Evolutionary conservation across 2,113 vertebrate species (phyloP).

Genomic region (Panthera tigris): DNA sequence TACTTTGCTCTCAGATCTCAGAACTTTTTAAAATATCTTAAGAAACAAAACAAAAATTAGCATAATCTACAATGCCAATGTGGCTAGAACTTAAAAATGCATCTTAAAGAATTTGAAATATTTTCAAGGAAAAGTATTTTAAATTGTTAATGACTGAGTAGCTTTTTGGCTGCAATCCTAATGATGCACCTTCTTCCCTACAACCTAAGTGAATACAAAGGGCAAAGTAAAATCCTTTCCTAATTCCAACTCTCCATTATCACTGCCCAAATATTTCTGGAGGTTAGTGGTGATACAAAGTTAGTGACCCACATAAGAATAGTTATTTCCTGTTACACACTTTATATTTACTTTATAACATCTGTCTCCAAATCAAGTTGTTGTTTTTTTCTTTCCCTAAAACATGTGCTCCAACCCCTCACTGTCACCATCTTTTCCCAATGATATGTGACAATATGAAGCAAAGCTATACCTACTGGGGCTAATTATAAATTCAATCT

Average conservation of each 20-base stretch:
- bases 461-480: background rate
- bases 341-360: background rate
- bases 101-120: background rate
- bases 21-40: background rate
- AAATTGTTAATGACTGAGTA: background rate
- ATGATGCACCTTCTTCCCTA: background rate
- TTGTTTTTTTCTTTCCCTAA: background rate
- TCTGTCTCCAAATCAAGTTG: background rate
- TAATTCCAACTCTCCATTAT: background rate
- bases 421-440: background rate
- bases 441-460: background rate
- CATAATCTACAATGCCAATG: background rate
- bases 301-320: background rate
- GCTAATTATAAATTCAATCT: background rate
- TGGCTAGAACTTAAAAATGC: background rate
- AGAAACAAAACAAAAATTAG: background rate
- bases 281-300: background rate
- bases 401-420: background rate
- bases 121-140: background rate
- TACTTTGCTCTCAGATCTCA: background rate
- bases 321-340: background rate
- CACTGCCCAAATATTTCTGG: background rate
- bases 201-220: background rate
- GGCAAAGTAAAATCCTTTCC: background rate
- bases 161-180: background rate